These are phyloP conservation scores for Drosophila rellima DNA, from an alignment of 2,888 invertebrate genomes.

Conservation along the genomic window DNA sequence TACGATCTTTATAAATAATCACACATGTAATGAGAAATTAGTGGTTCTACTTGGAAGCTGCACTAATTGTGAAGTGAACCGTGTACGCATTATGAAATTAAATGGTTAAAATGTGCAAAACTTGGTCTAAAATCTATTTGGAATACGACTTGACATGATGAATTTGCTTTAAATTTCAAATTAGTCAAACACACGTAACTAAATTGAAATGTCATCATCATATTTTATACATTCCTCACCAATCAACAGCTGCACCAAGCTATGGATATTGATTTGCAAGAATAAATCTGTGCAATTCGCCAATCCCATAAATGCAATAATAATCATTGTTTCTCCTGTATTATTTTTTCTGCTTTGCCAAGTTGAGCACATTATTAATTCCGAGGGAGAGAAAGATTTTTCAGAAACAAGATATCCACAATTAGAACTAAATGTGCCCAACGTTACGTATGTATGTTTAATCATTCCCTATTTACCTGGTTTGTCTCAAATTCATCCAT, in stretches of 20 bases:
- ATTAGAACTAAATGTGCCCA: background rate
- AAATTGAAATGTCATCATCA: slow-evolving; percentile 41
- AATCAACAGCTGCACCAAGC: background rate
- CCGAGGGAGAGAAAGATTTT: fast-evolving
- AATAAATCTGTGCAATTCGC: slow-evolving; percentile 28
- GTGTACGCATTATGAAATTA: background rate
- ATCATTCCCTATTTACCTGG: background rate
- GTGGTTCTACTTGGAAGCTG: background rate
- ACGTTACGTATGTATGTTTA: slow-evolving; percentile 41
- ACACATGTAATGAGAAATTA: background rate
- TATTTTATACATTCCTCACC: background rate
- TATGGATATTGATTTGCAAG: slow-evolving; percentile 42
- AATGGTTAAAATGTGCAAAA: background rate
- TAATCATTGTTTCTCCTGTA: slow-evolving; percentile 30
- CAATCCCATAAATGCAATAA: slow-evolving; percentile 22
- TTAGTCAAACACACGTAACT: background rate
- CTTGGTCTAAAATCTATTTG: background rate
- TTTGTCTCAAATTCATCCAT: background rate
- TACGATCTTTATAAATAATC: background rate
- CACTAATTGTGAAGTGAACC: background rate
- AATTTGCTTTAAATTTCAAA: slow-evolving; percentile 33
- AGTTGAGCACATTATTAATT: background rate
- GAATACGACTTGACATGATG: background rate
- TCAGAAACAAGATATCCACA: slow-evolving; percentile 4
- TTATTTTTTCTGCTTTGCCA: slow-evolving; percentile 27